Percentiles rank a stretch among this genome's conserved stretches.
Conservation (phyloP, 1,140 invertebrate species). For the Drosophila miranda region DNA sequence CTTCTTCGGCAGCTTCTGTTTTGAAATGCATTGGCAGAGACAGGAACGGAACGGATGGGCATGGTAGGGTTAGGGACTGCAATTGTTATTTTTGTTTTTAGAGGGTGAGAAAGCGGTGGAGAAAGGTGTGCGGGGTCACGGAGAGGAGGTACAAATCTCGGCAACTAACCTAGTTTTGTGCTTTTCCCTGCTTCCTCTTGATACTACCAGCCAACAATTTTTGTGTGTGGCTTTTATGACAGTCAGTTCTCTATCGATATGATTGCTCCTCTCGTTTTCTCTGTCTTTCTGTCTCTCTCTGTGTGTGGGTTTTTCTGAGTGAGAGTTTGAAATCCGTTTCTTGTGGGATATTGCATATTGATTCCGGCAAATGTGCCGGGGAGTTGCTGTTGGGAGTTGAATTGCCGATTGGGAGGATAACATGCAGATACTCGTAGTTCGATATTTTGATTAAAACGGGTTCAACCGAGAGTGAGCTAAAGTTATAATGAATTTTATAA, state of each 20-base stretch:
- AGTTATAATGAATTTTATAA: too few relatives aligned
- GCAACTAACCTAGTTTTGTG: constrained; percentile 76
- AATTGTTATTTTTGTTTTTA: constrained; percentile 51
- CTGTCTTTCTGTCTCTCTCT: constrained; percentile 1
- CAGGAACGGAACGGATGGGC: constrained; percentile 8
- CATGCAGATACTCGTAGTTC: background rate
- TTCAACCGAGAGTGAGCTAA: too few relatives aligned
- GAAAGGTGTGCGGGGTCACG: constrained; percentile 7
- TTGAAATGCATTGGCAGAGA: constrained; percentile 52
- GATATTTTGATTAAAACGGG: constrained; percentile 11
- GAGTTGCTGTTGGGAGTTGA: constrained; percentile 35
- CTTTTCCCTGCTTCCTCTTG: constrained; percentile 45
- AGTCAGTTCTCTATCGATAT: constrained; percentile 37
- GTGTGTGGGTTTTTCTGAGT: constrained; percentile 2
- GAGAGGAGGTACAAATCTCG: constrained; percentile 48
- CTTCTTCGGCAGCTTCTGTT: constrained; percentile 39
- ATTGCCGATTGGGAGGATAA: constrained; percentile 7
- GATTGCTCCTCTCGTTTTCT: constrained; percentile 10
- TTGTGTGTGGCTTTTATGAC: constrained; percentile 58
- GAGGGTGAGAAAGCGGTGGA: background rate
- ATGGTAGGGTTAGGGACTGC: constrained; percentile 21
- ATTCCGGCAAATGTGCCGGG: constrained; percentile 58
- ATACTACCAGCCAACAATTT: constrained; percentile 35
- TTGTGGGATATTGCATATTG: constrained; percentile 65
- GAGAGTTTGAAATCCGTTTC: constrained; percentile 41